Evolutionary conservation across 2,113 vertebrate species (phyloP).

Genomic region (Daboia siamensis): DNA sequence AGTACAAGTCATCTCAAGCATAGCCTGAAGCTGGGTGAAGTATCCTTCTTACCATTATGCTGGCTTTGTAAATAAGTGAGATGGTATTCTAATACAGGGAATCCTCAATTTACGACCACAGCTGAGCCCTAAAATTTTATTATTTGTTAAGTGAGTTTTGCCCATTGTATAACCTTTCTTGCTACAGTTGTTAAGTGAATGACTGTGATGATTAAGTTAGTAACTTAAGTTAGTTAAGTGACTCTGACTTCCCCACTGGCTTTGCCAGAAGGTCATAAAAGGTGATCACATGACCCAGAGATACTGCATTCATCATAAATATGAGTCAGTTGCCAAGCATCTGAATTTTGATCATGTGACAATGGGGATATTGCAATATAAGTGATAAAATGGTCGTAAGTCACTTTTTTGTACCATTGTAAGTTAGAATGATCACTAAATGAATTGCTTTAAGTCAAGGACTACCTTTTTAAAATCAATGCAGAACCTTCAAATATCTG

Average conservation of each 20-base stretch:
- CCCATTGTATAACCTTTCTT: too few relatives aligned
- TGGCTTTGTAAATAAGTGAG: too few relatives aligned
- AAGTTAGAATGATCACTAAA: neutral
- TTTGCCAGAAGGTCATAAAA: neutral
- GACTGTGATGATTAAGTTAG: too few relatives aligned
- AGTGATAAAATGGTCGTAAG: too few relatives aligned
- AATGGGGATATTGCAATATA: neutral
- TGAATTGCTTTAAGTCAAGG: neutral
- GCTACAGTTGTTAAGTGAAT: neutral
- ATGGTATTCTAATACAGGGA: too few relatives aligned
- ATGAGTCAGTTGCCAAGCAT: neutral
- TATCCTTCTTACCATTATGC: too few relatives aligned
- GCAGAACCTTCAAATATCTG: neutral
- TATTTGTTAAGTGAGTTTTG: too few relatives aligned
- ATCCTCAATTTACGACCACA: too few relatives aligned
- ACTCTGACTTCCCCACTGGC: neutral
- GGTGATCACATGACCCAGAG: neutral
- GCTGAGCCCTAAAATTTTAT: too few relatives aligned
- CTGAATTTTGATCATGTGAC: neutral
- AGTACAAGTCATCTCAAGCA: too few relatives aligned
- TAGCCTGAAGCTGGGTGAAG: too few relatives aligned
- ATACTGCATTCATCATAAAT: neutral
- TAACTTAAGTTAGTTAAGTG: neutral
- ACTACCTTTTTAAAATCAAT: neutral
- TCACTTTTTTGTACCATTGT: neutral